Base-by-base conservation (phyloP, 2,113 vertebrate genomes). In the Steatornis caripensis region DNA sequence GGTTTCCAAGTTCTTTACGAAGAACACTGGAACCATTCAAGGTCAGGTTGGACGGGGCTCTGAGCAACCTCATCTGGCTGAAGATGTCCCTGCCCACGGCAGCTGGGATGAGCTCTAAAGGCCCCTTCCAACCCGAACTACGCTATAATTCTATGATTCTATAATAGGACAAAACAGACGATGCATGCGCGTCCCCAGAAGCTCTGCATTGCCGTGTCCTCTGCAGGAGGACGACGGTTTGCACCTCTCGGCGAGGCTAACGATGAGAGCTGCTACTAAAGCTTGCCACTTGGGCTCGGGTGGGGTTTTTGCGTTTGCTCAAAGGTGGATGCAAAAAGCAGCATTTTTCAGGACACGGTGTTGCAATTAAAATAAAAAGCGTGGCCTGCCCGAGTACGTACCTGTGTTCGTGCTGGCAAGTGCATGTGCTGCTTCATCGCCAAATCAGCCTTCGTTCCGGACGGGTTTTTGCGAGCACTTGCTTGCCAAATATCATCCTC, bases 131-230 rank as follows among this genome's bases (percentile, higher is more conserved):
- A n/a, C n/a, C n/a, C n/a, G n/a, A n/a, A n/a, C n/a, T n/a, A n/a
- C n/a, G n/a, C n/a, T n/a, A n/a, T n/a, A n/a, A n/a, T n/a, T n/a
- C n/a, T n/a, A n/a, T n/a, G n/a, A n/a, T n/a, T n/a, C n/a, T n/a
- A 16, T 32, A 32, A 46, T 2, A 5, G 6, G 26, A 36, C 30
- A 32, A 12, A 61, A 4, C 6, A n/a, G 51, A 37, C 0, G 3
- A 5, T 23, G 34, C 30, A 1, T 1, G 16, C 1, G 10, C 45
- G 41, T 51, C 34, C 39, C 46, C 39, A 53, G 41, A 11, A 51
- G 45, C 41, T 55, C 22, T n/a, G 41, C 22, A 5, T 10, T 10
- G 16, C 62, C 3, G 1, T 26, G 15, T 34, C 49, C 43, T 49
- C 49, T 27, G 65, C 22, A 72, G 45, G 58, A 13, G 32, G 53